Conservation (phyloP, 2,888 invertebrate species). For the Xylota segnis region DNA sequence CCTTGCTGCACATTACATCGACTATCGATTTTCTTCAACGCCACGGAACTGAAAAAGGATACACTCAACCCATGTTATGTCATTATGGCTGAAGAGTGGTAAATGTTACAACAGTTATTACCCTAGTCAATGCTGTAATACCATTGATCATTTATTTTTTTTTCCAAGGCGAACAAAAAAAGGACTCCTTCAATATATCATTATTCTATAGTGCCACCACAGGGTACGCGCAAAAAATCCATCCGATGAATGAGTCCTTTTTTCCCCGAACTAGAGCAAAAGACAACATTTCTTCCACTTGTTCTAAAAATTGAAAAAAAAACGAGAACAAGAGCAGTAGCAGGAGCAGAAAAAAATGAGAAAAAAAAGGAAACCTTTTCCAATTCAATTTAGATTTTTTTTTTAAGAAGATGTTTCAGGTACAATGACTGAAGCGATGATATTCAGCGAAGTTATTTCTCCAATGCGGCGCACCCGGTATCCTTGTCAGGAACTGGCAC, state of each 20-base stretch:
- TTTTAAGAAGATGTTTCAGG: constrained; percentile 51
- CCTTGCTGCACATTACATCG: too few species aligned
- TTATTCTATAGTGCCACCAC: background rate
- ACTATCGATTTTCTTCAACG: too few species aligned
- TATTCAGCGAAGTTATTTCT: constrained; percentile 23
- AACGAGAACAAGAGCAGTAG: constrained; percentile 16
- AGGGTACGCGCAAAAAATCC: background rate
- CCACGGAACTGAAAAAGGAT: too few species aligned
- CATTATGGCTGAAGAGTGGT: too few species aligned
- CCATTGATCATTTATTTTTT: too few species aligned
- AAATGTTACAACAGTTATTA: too few species aligned
- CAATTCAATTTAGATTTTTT: constrained; percentile 56
- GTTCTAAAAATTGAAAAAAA: constrained; percentile 24
- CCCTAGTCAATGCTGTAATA: too few species aligned
- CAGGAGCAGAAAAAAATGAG: constrained; percentile 14
- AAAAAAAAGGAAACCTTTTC: constrained; percentile 25
- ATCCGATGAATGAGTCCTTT: background rate
- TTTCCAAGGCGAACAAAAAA: too few species aligned
- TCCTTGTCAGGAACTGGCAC: constrained; percentile 60
- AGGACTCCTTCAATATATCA: too few species aligned
- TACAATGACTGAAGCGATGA: constrained; percentile 47
- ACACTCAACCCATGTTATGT: too few species aligned
- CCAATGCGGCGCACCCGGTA: constrained; percentile 1
- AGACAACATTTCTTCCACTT: constrained; percentile 30
- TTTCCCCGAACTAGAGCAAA: constrained; percentile 9